Conservation (phyloP, 2,113 vertebrate species). For the Aleadryas rufinucha region DNA sequence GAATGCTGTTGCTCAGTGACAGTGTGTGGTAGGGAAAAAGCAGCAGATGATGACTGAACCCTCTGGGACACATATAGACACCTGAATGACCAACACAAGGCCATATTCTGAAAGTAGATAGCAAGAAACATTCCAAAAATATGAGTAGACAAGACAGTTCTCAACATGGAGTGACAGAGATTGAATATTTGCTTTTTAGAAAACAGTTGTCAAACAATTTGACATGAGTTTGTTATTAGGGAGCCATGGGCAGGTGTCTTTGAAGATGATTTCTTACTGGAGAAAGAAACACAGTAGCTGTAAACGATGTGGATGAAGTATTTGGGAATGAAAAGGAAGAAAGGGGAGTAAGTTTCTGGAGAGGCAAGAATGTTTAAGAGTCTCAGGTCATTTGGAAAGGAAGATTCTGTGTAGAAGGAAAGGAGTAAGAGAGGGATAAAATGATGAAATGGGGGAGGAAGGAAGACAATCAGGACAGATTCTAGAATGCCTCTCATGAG, state of each 20-base stretch:
- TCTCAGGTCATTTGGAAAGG: neutral
- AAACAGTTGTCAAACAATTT: neutral
- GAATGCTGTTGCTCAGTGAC: neutral
- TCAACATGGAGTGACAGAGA: neutral
- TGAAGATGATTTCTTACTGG: neutral
- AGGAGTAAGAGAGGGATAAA: neutral
- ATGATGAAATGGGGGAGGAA: neutral
- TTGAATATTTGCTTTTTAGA: neutral
- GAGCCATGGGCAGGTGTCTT: neutral
- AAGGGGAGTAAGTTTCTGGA: neutral
- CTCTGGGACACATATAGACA: neutral
- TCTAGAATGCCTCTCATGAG: neutral
- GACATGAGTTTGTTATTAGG: neutral
- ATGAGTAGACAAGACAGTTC: neutral
- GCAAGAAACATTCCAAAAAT: neutral
- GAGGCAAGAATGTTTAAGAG: neutral
- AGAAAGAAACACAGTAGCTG: neutral
- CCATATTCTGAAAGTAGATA: neutral
- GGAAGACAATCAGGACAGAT: neutral
- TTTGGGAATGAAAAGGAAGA: neutral
- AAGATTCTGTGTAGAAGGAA: neutral
- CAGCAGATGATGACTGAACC: neutral
- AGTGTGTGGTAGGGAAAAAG: neutral
- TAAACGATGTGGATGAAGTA: neutral
- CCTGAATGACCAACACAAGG: neutral